Conservation (phyloP, 2,888 invertebrate genomes). For the Cheilosia grossa region DNA sequence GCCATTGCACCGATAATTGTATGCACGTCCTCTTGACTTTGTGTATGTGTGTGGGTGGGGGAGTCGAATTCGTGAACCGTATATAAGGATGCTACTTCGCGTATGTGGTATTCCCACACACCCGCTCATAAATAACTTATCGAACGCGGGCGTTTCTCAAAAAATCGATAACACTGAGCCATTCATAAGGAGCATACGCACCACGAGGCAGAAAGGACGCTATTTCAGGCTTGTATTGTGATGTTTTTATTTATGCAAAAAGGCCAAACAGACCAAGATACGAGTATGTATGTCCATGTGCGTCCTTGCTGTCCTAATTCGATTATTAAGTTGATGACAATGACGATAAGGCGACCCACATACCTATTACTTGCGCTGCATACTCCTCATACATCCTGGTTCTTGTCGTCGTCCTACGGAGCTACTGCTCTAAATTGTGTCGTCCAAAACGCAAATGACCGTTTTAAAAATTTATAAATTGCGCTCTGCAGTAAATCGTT, state of each 20-base stretch:
- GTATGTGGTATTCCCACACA: neutral
- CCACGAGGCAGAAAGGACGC: conserved; percentile 13
- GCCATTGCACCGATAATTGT: conserved; percentile 58
- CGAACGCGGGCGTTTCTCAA: conserved; percentile 17
- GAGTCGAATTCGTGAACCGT: neutral
- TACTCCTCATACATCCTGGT: neutral
- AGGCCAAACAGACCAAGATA: conserved; percentile 12
- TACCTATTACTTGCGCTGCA: conserved; percentile 14
- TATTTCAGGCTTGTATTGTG: conserved; percentile 33
- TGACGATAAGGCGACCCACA: conserved; percentile 61
- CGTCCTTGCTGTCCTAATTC: conserved; percentile 67
- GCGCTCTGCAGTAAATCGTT: conserved; percentile 72
- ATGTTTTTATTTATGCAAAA: conserved; percentile 52
- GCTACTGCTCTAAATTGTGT: conserved; percentile 40
- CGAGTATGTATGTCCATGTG: neutral
- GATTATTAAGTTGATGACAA: conserved; percentile 68
- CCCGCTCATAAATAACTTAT: conserved; percentile 48
- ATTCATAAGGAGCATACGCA: conserved; percentile 55
- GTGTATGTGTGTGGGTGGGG: neutral
- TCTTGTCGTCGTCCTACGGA: neutral
- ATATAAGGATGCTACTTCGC: neutral
- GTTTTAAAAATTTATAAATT: conserved; percentile 74
- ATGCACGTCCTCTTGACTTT: conserved; percentile 25
- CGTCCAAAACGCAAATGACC: conserved; percentile 71
- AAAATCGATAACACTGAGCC: conserved; percentile 70